These are phyloP conservation scores for Synchiropus splendidus DNA, from an alignment of 2,113 vertebrate genomes.

Conservation along the genomic window DNA sequence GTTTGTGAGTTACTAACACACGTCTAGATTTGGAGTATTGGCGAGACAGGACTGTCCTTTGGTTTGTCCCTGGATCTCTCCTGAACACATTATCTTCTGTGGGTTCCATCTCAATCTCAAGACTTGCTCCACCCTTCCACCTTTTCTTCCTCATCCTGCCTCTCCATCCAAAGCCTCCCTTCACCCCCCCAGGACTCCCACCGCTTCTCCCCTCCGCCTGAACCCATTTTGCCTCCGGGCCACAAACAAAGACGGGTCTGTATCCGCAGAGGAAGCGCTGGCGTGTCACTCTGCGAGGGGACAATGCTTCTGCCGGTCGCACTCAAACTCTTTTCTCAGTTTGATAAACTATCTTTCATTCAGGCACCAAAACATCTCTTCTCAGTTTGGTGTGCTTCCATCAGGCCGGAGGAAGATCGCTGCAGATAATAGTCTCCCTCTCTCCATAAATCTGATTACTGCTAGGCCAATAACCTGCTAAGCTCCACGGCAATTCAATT, in stretches of 20 bases:
- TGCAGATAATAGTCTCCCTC: too few species aligned
- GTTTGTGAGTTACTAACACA: constrained; percentile 78
- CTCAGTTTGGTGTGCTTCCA: constrained; percentile 12
- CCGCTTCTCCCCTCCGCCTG: constrained; percentile 44
- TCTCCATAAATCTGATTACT: too few species aligned
- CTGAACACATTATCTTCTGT: background rate
- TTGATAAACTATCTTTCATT: constrained; percentile 23
- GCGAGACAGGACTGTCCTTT: too few species aligned
- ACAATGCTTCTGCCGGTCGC: constrained; percentile 48
- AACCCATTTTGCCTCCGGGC: constrained; percentile 45
- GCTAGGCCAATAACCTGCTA: too few species aligned
- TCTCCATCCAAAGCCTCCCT: constrained; percentile 24
- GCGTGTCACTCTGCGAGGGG: constrained; percentile 55
- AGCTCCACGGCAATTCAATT: too few species aligned
- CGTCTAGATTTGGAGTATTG: too few species aligned
- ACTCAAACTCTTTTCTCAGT: constrained; percentile 32
- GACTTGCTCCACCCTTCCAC: constrained; percentile 11
- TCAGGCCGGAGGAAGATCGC: background rate
- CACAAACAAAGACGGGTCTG: constrained; percentile 61
- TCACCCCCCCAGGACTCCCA: background rate
- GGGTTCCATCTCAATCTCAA: background rate
- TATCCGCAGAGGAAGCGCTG: constrained; percentile 57
- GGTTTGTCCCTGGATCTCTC: too few species aligned
- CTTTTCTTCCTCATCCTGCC: constrained; percentile 25
- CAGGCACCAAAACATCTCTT: too few species aligned